Percentiles rank a stretch among this genome's conserved stretches.
Evolutionary conservation across 2,113 vertebrate species (phyloP).

Genomic region (Chrysemys picta): DNA sequence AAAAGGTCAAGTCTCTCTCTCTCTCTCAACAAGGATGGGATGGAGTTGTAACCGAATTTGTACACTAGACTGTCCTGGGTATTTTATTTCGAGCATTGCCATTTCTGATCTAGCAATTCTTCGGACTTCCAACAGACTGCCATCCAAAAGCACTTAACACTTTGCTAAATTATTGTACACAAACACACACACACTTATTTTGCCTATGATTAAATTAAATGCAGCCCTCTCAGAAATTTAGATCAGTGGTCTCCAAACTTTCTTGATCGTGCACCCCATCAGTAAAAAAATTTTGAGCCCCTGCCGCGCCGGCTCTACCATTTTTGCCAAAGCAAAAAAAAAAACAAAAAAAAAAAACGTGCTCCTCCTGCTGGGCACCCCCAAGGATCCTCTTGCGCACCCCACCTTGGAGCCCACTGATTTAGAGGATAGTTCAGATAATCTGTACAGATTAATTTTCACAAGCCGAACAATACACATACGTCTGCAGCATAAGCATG

Average conservation of each 20-base stretch:
- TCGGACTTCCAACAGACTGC: neutral
- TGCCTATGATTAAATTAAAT: neutral
- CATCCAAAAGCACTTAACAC: neutral
- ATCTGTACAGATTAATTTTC: neutral
- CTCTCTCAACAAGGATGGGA: neutral
- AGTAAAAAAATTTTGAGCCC: too few relatives aligned
- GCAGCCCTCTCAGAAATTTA: neutral
- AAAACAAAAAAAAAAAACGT: too few relatives aligned
- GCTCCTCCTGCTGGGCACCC: too few relatives aligned
- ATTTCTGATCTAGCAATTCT: neutral
- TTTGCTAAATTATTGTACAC: neutral
- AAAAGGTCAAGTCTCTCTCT: neutral
- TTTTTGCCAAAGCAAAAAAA: too few relatives aligned
- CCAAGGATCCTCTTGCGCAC: too few relatives aligned
- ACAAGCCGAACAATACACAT: rapidly evolving
- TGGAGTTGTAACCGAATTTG: neutral
- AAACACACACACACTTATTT: neutral
- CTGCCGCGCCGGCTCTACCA: too few relatives aligned
- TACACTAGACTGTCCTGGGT: neutral
- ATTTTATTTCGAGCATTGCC: neutral
- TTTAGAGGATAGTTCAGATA: too few relatives aligned
- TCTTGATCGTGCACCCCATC: too few relatives aligned
- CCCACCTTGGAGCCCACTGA: neutral
- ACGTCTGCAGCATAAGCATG: neutral
- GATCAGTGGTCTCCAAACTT: too few relatives aligned